Percentiles rank a stretch among this genome's conserved stretches.
Evolutionary conservation across 1,140 invertebrate genomes (phyloP).

Genomic region (Drosophila persimilis): DNA sequence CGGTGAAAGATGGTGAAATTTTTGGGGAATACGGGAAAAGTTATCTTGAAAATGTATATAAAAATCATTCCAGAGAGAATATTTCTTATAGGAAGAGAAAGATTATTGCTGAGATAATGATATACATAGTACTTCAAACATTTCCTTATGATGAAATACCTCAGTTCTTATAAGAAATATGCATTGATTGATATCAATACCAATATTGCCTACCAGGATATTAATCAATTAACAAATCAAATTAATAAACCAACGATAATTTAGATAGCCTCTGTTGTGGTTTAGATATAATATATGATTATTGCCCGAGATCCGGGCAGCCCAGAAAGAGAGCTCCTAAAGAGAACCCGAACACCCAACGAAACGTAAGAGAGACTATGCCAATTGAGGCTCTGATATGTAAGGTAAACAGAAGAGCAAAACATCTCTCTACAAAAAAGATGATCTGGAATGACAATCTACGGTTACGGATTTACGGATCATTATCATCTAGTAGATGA

Average conservation of each 20-base stretch:
- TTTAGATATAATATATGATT: conserved; percentile 40
- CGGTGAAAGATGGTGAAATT: no score
- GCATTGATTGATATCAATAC: background rate
- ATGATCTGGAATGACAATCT: conserved; percentile 27
- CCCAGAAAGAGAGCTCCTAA: conserved; percentile 10
- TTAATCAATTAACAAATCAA: conserved; percentile 42
- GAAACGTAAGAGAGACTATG: conserved; percentile 11
- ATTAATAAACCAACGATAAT: conserved; percentile 46
- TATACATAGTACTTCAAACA: no score
- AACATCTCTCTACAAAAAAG: background rate
- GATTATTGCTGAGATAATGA: no score
- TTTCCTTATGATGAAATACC: conserved; percentile 5
- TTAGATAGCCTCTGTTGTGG: conserved; percentile 36
- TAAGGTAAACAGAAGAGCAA: conserved; percentile 35
- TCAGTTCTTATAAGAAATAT: conserved; percentile 21
- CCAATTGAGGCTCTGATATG: conserved; percentile 56
- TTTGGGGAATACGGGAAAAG: no score
- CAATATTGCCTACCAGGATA: conserved; percentile 29
- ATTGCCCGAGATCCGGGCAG: conserved; percentile 7
- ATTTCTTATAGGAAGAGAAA: no score
- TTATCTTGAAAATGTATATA: no score
- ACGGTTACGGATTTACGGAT: conserved; percentile 20
- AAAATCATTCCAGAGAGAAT: no score
- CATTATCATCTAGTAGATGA: conserved; percentile 45
- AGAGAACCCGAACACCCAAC: background rate